phyloP scores from a whole-genome alignment of 1,140 invertebrate genomes.

The Ceratina japonica region DNA sequence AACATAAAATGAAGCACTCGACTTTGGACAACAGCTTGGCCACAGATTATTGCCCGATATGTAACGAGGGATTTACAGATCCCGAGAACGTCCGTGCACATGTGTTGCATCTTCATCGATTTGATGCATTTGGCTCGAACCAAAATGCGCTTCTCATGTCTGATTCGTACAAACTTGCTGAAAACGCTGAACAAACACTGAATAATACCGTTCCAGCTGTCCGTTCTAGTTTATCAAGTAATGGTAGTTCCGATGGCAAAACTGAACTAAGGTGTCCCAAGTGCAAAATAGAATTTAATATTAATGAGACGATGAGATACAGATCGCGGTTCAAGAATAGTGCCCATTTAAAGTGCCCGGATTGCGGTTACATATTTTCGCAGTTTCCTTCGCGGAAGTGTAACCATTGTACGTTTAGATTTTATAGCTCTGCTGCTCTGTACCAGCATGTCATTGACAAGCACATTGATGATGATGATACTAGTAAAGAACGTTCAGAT shows the following conservation, averaged over 20 bases:
- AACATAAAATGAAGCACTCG: conserved; percentile 53
- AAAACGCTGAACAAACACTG: not conserved
- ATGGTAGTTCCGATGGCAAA: not conserved
- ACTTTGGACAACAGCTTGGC: not conserved
- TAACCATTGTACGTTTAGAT: not conserved
- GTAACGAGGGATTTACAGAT: conserved; percentile 43
- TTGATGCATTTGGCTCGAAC: conserved; percentile 15
- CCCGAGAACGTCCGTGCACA: conserved; percentile 19
- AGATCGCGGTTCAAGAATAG: conserved; percentile 39
- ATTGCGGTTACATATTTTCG: conserved; percentile 51
- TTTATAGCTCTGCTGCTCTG: not conserved
- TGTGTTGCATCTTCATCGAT: conserved; percentile 56
- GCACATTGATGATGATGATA: not conserved
- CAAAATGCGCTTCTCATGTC: not conserved
- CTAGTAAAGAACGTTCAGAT: not conserved
- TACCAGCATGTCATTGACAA: conserved; percentile 6
- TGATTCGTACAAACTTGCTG: not conserved
- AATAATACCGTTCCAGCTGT: no score
- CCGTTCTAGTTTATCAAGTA: no score
- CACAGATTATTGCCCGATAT: conserved; percentile 46
- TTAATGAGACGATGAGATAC: conserved; percentile 41
- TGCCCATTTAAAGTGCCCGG: conserved; percentile 40
- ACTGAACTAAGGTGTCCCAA: conserved; percentile 14
- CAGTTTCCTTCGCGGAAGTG: not conserved
- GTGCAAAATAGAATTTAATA: conserved; percentile 49